Conservation (phyloP, 2,797 vertebrate species). For the Synanceia verrucosa region DNA sequence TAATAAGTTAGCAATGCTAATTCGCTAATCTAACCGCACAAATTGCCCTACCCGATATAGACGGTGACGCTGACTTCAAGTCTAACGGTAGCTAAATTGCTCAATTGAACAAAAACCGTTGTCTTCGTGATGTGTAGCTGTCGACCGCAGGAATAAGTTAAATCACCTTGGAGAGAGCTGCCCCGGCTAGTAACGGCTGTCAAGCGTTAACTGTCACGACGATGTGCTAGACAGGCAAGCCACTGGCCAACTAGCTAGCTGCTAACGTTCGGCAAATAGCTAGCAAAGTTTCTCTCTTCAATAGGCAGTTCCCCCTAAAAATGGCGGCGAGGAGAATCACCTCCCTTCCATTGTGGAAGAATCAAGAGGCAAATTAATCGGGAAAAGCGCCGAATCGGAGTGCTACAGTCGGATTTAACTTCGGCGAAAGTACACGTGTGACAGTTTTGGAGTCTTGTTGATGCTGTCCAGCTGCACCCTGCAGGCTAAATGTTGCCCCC, state of each 20-base stretch:
- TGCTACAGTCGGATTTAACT: background rate
- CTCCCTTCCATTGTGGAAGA: slow-evolving; percentile 69
- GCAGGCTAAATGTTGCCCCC: slow-evolving; percentile 30
- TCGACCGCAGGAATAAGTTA: background rate
- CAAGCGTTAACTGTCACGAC: slow-evolving; percentile 51
- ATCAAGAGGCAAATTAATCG: slow-evolving; percentile 46
- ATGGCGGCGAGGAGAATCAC: slow-evolving; percentile 82
- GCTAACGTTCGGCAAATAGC: slow-evolving; percentile 53
- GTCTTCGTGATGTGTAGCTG: slow-evolving; percentile 20
- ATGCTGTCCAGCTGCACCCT: slow-evolving; percentile 42
- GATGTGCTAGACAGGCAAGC: slow-evolving; percentile 25
- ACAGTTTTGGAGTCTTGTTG: slow-evolving; percentile 22
- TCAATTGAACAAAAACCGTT: slow-evolving; percentile 3
- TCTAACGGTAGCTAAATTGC: background rate
- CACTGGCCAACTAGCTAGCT: slow-evolving; percentile 56
- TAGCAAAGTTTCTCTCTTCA: slow-evolving; percentile 76
- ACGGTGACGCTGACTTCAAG: slow-evolving; percentile 8
- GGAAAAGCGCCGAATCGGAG: background rate
- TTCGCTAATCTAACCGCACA: slow-evolving; percentile 39
- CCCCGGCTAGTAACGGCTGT: slow-evolving; percentile 37
- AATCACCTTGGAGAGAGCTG: slow-evolving; percentile 6
- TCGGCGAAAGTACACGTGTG: slow-evolving; percentile 26
- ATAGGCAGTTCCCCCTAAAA: slow-evolving; percentile 81
- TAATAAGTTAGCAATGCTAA: slow-evolving; percentile 68
- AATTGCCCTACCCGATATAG: slow-evolving; percentile 19